Base-by-base conservation (phyloP, 1,140 invertebrate genomes). In the Ylistrum balloti region DNA sequence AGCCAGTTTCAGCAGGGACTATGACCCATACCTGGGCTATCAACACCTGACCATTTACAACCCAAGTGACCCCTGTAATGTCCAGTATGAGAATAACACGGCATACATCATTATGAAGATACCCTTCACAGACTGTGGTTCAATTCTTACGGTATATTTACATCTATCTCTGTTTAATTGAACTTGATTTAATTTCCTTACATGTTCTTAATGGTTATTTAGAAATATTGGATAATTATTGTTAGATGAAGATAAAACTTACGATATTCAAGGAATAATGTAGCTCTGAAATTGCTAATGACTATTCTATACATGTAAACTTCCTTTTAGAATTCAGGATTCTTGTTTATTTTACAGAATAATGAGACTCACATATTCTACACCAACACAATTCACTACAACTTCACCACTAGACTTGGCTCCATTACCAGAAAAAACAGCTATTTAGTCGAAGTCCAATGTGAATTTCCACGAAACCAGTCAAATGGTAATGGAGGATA, bases 361-460 rank as follows among this genome's bases (percentile, higher is more conserved):
- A 96, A 96, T 86, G 89, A 86, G 3, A 92, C 93, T 0, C 93
- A 95, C 88, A 94, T 96, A n/a, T 88, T 94, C 28, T 96, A 95
- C 91, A 88, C 33, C 48, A 95, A 94, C 86, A 90, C 89, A 0
- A 89, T 96, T 32, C 90, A 91, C 17, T 94, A 95, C 45, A 90
- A 93, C 28, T 92, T 92, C 33, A 95, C 95, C 0, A 74, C 45
- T 2, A 88, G 86, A 17, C 90, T 91, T 20, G 91, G 90, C 0
- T 17, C 86, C 34, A 94, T 95, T 74, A 92, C 91, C n/a, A 90
- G 95, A 13, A 88, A 91, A 10, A 93, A 95, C 85, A 91, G 88
- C 2, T 93, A 93, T 91, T 85, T 89, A n/a, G 90, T 95, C 1
- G 88, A 92, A 20, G 90, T 95, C 0, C 90, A 34, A 3, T 95